Evolutionary conservation across 2,888 invertebrate genomes (phyloP), one percentile per base, ranked within the genome.

Genomic region (Tanypteryx hageni): DNA sequence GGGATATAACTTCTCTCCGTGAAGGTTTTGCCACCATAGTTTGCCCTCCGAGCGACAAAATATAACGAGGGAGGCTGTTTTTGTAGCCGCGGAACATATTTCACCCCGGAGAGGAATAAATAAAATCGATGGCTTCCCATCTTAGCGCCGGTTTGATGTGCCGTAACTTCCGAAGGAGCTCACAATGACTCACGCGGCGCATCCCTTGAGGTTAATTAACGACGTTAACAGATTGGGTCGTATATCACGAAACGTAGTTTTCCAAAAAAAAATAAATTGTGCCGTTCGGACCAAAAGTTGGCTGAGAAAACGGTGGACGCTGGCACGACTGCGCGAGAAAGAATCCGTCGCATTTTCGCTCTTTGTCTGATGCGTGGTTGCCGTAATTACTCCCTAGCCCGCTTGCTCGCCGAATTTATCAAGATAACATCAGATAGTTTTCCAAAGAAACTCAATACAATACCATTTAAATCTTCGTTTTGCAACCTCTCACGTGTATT

Each of bases 111-210:
- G 68, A 13, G n/a, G 68, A 16, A 76, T 22, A 76, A 76, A 76
- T 76, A 76, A 27, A 76, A 76, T 76, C 76, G 18, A 76, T 76
- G 76, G 76, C 22, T 27, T 27, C 27, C 76, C 27, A 27, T 22
- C 76, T 76, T 76, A 27, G 76, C 76, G 22, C 76, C 76, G 13
- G 22, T 76, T 27, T 76, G 76, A 76, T 76, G 76, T 76, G 76
- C 22, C 27, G 76, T 27, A 22, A 22, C 76, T 27, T 76, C 76
- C 68, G 68, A 68, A 68, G 18, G n/a, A 68, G n/a, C n/a, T 4
- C 68, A 11, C 44, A 27, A 27, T 76, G 76, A 76, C 27, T 76
- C 27, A 76, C 27, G 68, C 16, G 68, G n/a, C 68, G 11, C 76
- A n/a, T 22, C n/a, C 14, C 16, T 68, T 22, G 64, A 7, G 76